Base-by-base conservation (phyloP, 2,888 invertebrate genomes). In the Eupithecia exiguata region DNA sequence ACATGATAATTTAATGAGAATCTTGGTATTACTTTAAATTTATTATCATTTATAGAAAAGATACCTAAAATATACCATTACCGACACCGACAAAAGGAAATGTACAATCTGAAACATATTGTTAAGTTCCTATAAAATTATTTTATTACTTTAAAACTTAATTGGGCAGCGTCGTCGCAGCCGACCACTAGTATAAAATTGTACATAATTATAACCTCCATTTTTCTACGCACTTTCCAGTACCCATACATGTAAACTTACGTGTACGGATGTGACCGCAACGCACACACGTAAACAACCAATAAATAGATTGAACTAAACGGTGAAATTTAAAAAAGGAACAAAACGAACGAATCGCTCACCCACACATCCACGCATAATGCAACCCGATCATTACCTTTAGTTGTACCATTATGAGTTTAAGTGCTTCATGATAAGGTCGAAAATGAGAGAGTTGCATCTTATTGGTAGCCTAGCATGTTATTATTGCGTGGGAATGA, bases 261-360 rank as follows among this genome's bases (percentile, higher is more conserved):
- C 86, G 76, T 84, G 84, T 88, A 77, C 80, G 77, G 77, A 91
- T 82, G 83, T 80, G 82, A 89, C 89, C 87, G 83, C 87, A 87
- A 88, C 89, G 81, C 93, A 93, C 94, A 94, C 94, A 86, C 62
- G 78, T 82, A 79, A 83, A 85, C 76, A 84, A 88, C 94, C 94
- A 94, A 94, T 94, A 94, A 94, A 94, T 94, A 94, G 94, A 94
- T 94, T 93, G 93, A 92, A 93, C 94, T 94, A 94, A 94, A 94
- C 93, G 94, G 94, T 94, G 94, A 94, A 94, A 93, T 94, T 93
- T 94, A 93, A 94, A 94, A 94, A 94, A 94, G 89, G 91, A 94
- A 94, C 88, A 93, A 94, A 94, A 94, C 88, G 90, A 92, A 91
- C 92, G 93, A 93, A 90, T 91, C 90, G 88, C 87, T 87, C 85